Evolutionary conservation across 2,113 vertebrate species (phyloP).

Genomic region (Hippocampus zosterae): DNA sequence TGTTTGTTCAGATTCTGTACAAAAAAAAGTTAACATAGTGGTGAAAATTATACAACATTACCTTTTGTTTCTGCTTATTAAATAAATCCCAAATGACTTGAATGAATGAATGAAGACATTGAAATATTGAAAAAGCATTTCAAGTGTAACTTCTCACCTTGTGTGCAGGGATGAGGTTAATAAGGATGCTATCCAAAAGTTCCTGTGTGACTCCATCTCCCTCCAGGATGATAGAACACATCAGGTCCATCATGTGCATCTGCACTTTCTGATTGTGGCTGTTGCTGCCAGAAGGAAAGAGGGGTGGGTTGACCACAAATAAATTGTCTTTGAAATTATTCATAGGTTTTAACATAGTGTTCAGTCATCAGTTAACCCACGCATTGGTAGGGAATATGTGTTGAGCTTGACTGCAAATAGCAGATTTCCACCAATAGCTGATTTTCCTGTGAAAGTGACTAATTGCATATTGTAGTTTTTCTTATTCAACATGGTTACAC

Average conservation of each 20-base stretch:
- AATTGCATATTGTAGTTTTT: too few species aligned
- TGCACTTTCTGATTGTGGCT: slow-evolving; percentile 99
- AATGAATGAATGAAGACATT: not conserved
- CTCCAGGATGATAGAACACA: slow-evolving; percentile 99
- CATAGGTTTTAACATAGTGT: not conserved
- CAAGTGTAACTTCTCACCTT: slow-evolving; percentile 68
- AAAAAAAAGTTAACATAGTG: slow-evolving; percentile 15
- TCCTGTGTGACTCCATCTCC: slow-evolving; percentile 98
- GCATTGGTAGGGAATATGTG: not conserved
- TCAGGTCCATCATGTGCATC: slow-evolving; percentile 99
- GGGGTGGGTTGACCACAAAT: not conserved
- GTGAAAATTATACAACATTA: not conserved
- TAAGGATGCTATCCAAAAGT: slow-evolving; percentile 96
- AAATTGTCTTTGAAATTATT: not conserved
- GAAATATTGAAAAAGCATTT: not conserved
- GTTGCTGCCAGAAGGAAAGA: slow-evolving; percentile 74
- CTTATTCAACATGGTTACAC: too few species aligned
- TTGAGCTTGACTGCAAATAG: not conserved
- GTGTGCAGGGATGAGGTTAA: slow-evolving; percentile 98
- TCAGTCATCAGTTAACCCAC: not conserved
- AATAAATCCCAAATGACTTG: not conserved
- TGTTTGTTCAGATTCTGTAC: slow-evolving; percentile 97
- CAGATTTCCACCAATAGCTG: too few species aligned
- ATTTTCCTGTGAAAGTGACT: too few species aligned
- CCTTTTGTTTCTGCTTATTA: not conserved